Evolutionary conservation across 2,797 vertebrate species (phyloP).

Genomic region (Anguilla megastoma): DNA sequence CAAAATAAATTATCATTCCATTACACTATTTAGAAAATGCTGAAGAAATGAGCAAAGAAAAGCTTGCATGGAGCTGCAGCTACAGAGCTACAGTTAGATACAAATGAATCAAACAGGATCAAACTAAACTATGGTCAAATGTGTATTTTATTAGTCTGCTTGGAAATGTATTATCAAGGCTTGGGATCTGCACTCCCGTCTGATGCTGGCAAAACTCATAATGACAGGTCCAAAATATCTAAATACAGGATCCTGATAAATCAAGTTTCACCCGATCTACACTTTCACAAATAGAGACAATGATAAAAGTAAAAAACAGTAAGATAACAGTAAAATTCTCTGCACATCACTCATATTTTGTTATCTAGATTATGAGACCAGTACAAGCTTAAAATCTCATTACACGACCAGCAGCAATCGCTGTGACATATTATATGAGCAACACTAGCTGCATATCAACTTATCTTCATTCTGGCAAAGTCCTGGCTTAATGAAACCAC

Average conservation of each 20-base stretch:
- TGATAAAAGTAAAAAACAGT: constrained; percentile 60
- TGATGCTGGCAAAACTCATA: constrained; percentile 29
- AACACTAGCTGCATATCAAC: constrained; percentile 88
- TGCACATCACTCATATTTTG: constrained; percentile 74
- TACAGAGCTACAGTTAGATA: not conserved
- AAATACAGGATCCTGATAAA: constrained; percentile 39
- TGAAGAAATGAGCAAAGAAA: not conserved
- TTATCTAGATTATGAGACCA: constrained; percentile 86
- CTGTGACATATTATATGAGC: constrained; percentile 76
- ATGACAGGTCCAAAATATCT: not conserved
- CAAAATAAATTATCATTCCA: constrained; percentile 28
- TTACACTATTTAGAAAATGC: not conserved
- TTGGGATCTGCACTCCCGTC: constrained; percentile 8
- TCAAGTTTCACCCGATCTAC: constrained; percentile 46
- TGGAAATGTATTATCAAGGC: constrained; percentile 32
- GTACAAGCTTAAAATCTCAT: constrained; percentile 77
- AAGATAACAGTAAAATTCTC: constrained; percentile 68
- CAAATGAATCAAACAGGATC: not conserved
- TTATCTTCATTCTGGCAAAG: constrained; percentile 79
- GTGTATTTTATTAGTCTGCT: constrained; percentile 22
- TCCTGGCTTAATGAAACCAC: constrained; percentile 81
- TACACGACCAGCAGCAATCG: constrained; percentile 67
- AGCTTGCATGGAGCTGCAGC: not conserved
- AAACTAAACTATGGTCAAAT: not conserved
- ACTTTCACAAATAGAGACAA: constrained; percentile 63